Evolutionary conservation across 2,888 invertebrate species (phyloP).

Genomic region (Lasioglossum oenotherae): DNA sequence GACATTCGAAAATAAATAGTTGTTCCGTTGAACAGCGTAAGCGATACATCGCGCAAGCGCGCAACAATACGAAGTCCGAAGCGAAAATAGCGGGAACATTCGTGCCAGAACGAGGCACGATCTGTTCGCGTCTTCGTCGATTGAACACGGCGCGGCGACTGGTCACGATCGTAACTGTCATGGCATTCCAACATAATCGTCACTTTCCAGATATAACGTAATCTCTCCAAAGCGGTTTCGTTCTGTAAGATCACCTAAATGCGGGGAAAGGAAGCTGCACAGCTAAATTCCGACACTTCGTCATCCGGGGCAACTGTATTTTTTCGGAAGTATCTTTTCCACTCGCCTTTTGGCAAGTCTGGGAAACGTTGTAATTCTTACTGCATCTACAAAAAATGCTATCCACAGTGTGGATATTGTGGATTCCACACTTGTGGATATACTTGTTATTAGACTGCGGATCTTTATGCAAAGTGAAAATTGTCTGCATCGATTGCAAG

Average conservation of each 20-base stretch:
- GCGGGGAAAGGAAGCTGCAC: background rate
- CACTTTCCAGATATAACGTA: constrained; percentile 36
- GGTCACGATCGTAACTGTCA: constrained; percentile 32
- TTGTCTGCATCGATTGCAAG: too few relatives aligned
- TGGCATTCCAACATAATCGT: constrained; percentile 35
- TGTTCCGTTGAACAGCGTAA: background rate
- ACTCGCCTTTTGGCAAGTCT: background rate
- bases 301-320: background rate
- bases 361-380: background rate
- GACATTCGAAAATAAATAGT: background rate
- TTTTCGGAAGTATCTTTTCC: background rate
- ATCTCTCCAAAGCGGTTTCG: constrained; percentile 23
- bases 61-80: background rate
- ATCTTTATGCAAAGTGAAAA: too few relatives aligned
- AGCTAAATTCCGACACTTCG: background rate
- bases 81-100: constrained; percentile 31
- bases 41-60: constrained; percentile 4
- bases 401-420: too few relatives aligned
- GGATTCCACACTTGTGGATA: too few relatives aligned
- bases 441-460: too few relatives aligned
- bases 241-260: background rate
- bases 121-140: constrained; percentile 19
- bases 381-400: background rate
- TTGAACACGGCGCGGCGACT: background rate
- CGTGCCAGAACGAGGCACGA: background rate